phyloP scores from a whole-genome alignment of 2,888 invertebrate genomes.

The Athetis lepigone region DNA sequence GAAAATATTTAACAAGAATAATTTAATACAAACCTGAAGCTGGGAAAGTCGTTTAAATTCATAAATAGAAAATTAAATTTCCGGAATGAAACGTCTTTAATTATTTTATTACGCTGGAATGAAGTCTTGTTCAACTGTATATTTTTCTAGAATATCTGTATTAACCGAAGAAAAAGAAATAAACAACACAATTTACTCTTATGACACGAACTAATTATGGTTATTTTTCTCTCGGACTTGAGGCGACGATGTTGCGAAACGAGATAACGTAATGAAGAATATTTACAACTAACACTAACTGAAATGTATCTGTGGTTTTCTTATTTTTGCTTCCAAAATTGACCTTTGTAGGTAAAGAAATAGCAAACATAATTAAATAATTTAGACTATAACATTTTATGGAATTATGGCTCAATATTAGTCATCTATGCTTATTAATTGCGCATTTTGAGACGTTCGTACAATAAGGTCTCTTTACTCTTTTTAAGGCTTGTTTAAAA shows the following conservation, averaged over 20 bases:
- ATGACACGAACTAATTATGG: constrained; percentile 34
- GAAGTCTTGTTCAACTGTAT: not conserved
- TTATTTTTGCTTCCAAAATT: not conserved
- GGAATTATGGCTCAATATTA: not conserved
- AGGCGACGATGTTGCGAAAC: constrained; percentile 7
- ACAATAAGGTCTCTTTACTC: too few relatives aligned
- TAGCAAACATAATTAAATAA: not conserved
- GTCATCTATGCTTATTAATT: not conserved
- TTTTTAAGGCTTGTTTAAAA: too few relatives aligned
- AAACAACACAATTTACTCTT: constrained; percentile 28
- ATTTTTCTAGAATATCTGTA: constrained; percentile 9
- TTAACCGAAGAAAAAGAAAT: constrained; percentile 19
- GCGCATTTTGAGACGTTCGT: too few relatives aligned
- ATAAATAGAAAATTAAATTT: constrained; percentile 40
- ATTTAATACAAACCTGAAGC: too few relatives aligned
- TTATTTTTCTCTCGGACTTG: constrained; percentile 31
- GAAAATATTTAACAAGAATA: constrained; percentile 1
- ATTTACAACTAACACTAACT: constrained; percentile 3
- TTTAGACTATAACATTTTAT: not conserved
- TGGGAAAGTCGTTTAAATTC: constrained; percentile 29
- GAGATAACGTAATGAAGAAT: constrained; percentile 9
- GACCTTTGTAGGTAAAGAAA: not conserved
- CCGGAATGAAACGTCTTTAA: constrained; percentile 16
- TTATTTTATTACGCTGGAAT: not conserved
- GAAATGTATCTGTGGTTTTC: not conserved